These are phyloP conservation scores for Octomys mimax DNA, from an alignment of 2,797 vertebrate genomes.

Conservation along the genomic window DNA sequence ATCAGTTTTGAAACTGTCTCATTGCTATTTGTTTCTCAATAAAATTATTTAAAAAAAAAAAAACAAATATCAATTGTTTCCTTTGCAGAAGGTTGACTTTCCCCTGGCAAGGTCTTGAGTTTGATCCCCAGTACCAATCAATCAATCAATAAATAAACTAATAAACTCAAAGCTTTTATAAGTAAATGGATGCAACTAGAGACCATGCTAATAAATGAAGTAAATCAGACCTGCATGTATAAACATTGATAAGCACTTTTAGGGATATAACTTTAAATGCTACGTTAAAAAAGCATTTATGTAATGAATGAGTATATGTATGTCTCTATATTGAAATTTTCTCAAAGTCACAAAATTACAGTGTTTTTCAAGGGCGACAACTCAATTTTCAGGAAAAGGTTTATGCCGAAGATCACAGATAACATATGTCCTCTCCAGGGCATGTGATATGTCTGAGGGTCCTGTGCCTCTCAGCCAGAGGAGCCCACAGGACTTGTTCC, in stretches of 20 bases:
- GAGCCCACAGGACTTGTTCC: accelerated
- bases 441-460: background rate
- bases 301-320: background rate
- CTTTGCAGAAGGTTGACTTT: background rate
- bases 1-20: too few relatives aligned
- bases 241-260: background rate
- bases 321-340: background rate
- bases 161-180: too few relatives aligned
- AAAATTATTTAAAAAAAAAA: too few relatives aligned
- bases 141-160: too few relatives aligned
- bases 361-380: background rate
- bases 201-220: too few relatives aligned
- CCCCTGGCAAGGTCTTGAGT: background rate
- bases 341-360: background rate
- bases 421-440: background rate
- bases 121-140: too few relatives aligned
- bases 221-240: too few relatives aligned
- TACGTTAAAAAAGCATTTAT: background rate
- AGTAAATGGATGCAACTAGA: too few relatives aligned
- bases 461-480: background rate
- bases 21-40: too few relatives aligned
- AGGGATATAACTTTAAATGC: background rate
- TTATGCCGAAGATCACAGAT: background rate
- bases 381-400: background rate
- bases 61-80: background rate